Conservation (phyloP, 2,888 invertebrate genomes). For the Latrodectus hesperus region DNA sequence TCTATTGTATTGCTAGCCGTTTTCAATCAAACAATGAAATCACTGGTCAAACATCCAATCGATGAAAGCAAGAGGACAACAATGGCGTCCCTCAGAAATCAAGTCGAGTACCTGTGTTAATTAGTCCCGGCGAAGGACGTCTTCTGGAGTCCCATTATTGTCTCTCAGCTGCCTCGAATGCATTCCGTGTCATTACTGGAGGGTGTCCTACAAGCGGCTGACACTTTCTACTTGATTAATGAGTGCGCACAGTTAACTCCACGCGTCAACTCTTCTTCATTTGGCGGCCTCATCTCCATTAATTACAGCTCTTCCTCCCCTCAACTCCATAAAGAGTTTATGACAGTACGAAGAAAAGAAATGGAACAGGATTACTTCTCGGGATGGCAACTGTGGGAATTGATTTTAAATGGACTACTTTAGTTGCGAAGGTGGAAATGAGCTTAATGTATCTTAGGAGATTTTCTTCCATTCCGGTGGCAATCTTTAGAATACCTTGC, state of each 20-base stretch:
- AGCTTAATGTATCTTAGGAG: too few species aligned
- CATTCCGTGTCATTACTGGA: conserved; percentile 57
- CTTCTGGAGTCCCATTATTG: conserved; percentile 38
- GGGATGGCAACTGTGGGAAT: conserved; percentile 38
- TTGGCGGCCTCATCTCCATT: conserved; percentile 50
- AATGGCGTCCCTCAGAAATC: conserved; percentile 32
- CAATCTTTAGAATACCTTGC: too few species aligned
- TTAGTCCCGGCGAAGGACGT: conserved; percentile 27
- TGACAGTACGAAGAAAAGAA: neutral
- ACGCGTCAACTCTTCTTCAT: conserved; percentile 47
- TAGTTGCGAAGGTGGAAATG: neutral
- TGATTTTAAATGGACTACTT: conserved; percentile 34
- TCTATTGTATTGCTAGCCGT: too few species aligned
- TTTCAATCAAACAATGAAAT: too few species aligned
- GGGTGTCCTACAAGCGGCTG: conserved; percentile 51
- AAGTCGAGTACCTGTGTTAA: conserved; percentile 44
- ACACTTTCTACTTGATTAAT: conserved; percentile 59
- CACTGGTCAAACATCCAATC: neutral
- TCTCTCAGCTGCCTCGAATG: conserved; percentile 35
- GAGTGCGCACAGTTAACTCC: conserved; percentile 28
- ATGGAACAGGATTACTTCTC: conserved; percentile 25
- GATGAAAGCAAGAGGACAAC: conserved; percentile 14
- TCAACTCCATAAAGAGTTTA: neutral
- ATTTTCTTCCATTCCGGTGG: too few species aligned
- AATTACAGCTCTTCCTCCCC: conserved; percentile 36